These are phyloP conservation scores for Acanthopleura granulata DNA, from an alignment of 2,888 invertebrate species.

Conservation along the genomic window DNA sequence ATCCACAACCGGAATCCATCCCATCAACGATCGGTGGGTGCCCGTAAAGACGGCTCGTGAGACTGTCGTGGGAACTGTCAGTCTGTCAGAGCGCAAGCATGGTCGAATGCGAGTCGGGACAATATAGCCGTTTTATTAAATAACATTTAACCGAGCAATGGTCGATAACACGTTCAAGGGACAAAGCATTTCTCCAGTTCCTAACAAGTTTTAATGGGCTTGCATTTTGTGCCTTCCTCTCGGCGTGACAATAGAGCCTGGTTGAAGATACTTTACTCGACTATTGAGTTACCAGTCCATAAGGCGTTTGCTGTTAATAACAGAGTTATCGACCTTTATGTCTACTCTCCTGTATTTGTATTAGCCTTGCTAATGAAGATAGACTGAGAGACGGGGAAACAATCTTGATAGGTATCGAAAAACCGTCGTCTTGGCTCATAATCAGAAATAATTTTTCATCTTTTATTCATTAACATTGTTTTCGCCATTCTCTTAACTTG, in stretches of 20 bases:
- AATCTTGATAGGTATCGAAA: conserved; percentile 5
- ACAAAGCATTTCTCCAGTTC: not conserved
- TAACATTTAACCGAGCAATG: not conserved
- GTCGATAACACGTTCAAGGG: not conserved
- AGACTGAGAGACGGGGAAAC: not conserved
- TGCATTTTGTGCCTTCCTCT: not conserved
- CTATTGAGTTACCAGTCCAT: not conserved
- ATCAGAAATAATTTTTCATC: conserved; percentile 13
- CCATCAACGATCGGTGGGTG: not conserved
- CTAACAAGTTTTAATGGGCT: conserved; percentile 1
- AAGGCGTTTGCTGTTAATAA: conserved; percentile 8
- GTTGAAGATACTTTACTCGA: not conserved
- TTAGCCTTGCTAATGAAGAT: not conserved
- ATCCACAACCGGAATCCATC: not conserved
- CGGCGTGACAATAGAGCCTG: not conserved
- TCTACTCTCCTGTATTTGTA: not conserved
- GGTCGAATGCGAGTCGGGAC: not conserved
- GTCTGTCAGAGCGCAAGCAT: not conserved
- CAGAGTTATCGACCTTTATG: conserved; percentile 13
- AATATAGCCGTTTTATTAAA: not conserved
- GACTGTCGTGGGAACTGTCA: not conserved
- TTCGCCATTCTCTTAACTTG: not conserved
- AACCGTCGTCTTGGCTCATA: not conserved
- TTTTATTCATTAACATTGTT: conserved; percentile 13
- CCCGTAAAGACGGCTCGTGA: not conserved